A percentile compares a stretch with the other conserved stretches of the same genome.
These are phyloP conservation scores for Atherinosoma microstoma DNA, from an alignment of 2,797 vertebrate species.

Conservation along the genomic window DNA sequence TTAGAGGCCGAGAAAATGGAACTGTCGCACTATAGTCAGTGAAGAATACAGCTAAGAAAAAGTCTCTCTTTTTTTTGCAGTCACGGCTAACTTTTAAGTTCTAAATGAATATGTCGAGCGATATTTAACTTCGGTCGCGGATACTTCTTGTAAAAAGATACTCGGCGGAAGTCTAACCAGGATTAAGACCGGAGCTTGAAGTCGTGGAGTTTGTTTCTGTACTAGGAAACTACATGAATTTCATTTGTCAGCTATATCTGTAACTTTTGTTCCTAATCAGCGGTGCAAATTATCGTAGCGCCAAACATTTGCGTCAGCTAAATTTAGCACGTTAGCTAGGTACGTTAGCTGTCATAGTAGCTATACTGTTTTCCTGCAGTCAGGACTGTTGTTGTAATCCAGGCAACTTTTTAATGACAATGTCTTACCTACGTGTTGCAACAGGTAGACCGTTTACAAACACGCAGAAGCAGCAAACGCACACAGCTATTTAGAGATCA, in stretches of 20 bases:
- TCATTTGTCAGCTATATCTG: not conserved
- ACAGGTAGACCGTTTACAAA: constrained; percentile 57
- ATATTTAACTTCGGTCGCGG: constrained; percentile 64
- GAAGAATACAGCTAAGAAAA: not conserved
- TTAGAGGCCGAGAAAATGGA: constrained; percentile 12
- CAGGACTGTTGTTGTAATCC: not conserved
- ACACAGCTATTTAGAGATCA: not conserved
- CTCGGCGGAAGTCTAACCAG: constrained; percentile 36
- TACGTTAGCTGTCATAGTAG: constrained; percentile 48
- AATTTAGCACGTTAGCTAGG: constrained; percentile 67
- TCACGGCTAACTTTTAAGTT: constrained; percentile 54
- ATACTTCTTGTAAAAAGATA: constrained; percentile 38
- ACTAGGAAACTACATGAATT: not conserved
- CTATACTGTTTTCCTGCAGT: constrained; percentile 10
- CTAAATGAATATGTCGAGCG: constrained; percentile 42
- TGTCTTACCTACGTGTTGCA: constrained; percentile 51
- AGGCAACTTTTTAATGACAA: constrained; percentile 43
- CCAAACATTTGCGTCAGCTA: constrained; percentile 44
- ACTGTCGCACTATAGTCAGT: not conserved
- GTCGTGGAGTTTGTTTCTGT: not conserved
- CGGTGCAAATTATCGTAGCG: constrained; percentile 30
- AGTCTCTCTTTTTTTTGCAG: not conserved
- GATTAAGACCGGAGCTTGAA: constrained; percentile 26
- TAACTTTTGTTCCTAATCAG: constrained; percentile 37
- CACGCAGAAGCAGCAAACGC: constrained; percentile 10